Evolutionary conservation across 2,888 invertebrate species (phyloP).

Genomic region (Cantharis rufa): DNA sequence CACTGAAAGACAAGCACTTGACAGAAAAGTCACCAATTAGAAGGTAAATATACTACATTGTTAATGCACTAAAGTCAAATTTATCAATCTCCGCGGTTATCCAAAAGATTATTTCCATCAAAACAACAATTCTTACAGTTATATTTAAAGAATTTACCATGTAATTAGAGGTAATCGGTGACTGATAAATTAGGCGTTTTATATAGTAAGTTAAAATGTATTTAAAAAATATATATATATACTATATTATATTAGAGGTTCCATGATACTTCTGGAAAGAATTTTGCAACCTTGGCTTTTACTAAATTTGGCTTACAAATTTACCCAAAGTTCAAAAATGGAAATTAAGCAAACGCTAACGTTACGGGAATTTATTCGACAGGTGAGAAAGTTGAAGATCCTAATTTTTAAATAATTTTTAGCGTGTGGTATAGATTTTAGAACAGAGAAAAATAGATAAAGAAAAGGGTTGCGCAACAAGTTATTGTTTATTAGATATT

Average conservation of each 20-base stretch:
- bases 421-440: conserved; percentile 24
- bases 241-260: conserved; percentile 61
- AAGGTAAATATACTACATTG: conserved; percentile 53
- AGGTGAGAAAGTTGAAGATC: conserved; percentile 41
- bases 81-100: too few species aligned
- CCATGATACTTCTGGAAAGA: conserved; percentile 58
- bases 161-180: too few species aligned
- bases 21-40: conserved; percentile 61
- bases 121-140: too few species aligned
- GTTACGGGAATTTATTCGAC: conserved; percentile 56
- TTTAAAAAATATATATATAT: too few species aligned
- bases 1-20: conserved; percentile 46
- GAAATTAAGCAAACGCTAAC: conserved; percentile 60
- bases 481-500: conserved; percentile 55
- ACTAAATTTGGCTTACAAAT: conserved; percentile 59
- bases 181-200: too few species aligned
- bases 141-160: too few species aligned
- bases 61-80: too few species aligned
- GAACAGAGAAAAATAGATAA: conserved; percentile 14
- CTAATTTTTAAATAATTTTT: background rate
- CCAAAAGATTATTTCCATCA: too few species aligned
- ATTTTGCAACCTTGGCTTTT: conserved; percentile 63
- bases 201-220: too few species aligned
- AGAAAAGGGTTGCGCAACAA: conserved; percentile 2
- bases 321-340: conserved; percentile 57